A percentile compares a stretch with the other conserved stretches of the same genome.
These are phyloP conservation scores for Drosophila prolongata DNA, from an alignment of 2,888 invertebrate genomes.

Conservation along the genomic window DNA sequence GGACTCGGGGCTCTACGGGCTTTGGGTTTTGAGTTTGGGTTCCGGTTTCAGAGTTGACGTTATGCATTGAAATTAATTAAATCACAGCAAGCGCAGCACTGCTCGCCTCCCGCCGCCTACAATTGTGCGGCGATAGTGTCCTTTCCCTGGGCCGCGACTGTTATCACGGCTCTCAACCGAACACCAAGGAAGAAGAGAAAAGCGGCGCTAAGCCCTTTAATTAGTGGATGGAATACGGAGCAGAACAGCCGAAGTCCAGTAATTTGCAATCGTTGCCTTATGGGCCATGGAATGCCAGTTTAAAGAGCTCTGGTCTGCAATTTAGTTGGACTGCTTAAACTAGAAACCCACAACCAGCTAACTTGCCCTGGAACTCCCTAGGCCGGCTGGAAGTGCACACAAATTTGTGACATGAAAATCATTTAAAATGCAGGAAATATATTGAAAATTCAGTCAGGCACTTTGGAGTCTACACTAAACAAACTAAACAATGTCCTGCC, in stretches of 20 bases:
- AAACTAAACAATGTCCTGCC: conserved; percentile 34
- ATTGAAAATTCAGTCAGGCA: conserved; percentile 54
- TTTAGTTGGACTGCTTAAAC: conserved; percentile 6
- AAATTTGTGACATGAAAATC: conserved; percentile 42
- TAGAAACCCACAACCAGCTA: conserved; percentile 7
- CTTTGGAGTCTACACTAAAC: conserved; percentile 39
- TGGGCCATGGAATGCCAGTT: conserved; percentile 31
- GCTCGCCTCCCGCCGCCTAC: not conserved
- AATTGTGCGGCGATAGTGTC: conserved; percentile 3
- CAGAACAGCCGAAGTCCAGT: conserved; percentile 47
- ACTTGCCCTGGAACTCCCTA: not conserved
- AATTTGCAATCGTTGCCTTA: conserved; percentile 70
- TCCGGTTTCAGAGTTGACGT: conserved; percentile 79
- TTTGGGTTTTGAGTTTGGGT: conserved; percentile 55
- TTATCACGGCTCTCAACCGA: conserved; percentile 51
- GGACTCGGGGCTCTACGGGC: conserved; percentile 31
- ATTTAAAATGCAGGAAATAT: conserved; percentile 53
- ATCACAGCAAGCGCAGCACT: conserved; percentile 72
- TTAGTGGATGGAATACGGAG: conserved; percentile 55
- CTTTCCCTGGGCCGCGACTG: conserved; percentile 6
- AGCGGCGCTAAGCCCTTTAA: conserved; percentile 72
- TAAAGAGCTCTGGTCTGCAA: conserved; percentile 6
- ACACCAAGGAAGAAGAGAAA: conserved; percentile 53
- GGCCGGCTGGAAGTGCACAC: conserved; percentile 10
- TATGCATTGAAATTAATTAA: conserved; percentile 82